Evolutionary conservation across 2,888 invertebrate genomes (phyloP).

Genomic region (Marasmarcha lunaedactyla): DNA sequence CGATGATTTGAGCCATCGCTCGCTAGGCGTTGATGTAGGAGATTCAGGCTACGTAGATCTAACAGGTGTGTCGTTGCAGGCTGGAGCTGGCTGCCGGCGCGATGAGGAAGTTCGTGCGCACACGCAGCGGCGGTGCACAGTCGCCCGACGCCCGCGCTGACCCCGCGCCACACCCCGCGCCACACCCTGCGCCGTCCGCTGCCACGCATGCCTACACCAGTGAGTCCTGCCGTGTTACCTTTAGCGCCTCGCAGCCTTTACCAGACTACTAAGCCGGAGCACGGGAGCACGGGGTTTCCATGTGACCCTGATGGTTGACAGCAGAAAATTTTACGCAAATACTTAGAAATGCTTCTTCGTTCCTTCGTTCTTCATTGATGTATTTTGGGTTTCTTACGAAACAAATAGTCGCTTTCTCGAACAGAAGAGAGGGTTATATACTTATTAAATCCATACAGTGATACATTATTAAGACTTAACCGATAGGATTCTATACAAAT

Average conservation of each 20-base stretch:
- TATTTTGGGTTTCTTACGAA: too few species aligned
- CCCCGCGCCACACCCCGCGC: neutral
- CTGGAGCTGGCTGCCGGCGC: too few species aligned
- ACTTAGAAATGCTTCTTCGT: too few species aligned
- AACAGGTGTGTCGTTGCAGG: too few species aligned
- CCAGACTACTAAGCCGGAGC: neutral
- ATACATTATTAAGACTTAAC: too few species aligned
- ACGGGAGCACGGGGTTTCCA: neutral
- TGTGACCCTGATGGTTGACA: neutral
- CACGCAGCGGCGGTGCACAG: neutral
- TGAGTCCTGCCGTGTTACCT: neutral
- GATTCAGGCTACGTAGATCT: too few species aligned
- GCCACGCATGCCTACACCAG: neutral
- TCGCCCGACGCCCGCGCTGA: neutral
- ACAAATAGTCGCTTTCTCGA: too few species aligned
- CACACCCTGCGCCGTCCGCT: neutral
- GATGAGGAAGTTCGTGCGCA: neutral
- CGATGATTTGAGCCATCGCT: neutral
- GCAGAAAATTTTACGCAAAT: too few species aligned
- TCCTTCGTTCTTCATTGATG: too few species aligned
- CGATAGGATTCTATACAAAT: neutral
- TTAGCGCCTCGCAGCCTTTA: neutral
- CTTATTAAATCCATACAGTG: too few species aligned
- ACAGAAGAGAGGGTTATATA: too few species aligned
- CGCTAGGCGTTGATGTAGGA: neutral